Base-by-base conservation (phyloP, 2,797 vertebrate genomes). In the Synaphobranchus kaupii region DNA sequence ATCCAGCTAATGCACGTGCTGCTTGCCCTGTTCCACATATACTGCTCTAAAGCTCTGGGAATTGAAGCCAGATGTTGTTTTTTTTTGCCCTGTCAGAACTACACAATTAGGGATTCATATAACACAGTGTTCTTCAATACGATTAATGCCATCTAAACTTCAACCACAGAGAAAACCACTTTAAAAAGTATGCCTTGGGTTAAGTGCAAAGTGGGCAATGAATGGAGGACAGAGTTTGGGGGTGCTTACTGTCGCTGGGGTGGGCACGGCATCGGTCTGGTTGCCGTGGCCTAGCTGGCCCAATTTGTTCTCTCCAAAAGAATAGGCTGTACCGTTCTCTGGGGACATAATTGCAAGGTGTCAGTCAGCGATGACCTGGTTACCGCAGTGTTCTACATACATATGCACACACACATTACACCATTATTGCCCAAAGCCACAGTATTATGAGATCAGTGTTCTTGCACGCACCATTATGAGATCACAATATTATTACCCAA, bases 261-360 rank as follows among this genome's bases (percentile, higher is more conserved):
- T 98, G 15, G 98, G 97, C 31, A 99, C 96, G 0, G 98, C 98
- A 0, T 99, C 98, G 0, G 98, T 99, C 95, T 99, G 98, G 92
- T 97, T 99, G 84, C 98, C 98, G 7, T 99, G 95, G 50, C 98
- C 98, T 0, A 99, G 95, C 89, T 99, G 98, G 0, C 98, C 98
- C 94, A 99, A 96, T 93, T 99, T 99, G 91, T 99, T 99, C 94
- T 99, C 98, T 76, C 98, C 98, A 48, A 99, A 99, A 0, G 97
- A 97, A 73, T 96, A 98, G 0, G 95, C 97, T 0, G 95, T 96
- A 13, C 98, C 98, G 0, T 93, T 96, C 91, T 99, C 98, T 99
- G 94, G 25, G 85, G 86, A 89, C 31, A 83, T 25, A 58, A 92
- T 86, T 90, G 3, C 52, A 86, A 1, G 34, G 83, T 13, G 12